Percentiles rank a stretch among this genome's conserved stretches.
phyloP scores from a whole-genome alignment of 1,140 invertebrate species.

The Dinothrombium tinctorium region DNA sequence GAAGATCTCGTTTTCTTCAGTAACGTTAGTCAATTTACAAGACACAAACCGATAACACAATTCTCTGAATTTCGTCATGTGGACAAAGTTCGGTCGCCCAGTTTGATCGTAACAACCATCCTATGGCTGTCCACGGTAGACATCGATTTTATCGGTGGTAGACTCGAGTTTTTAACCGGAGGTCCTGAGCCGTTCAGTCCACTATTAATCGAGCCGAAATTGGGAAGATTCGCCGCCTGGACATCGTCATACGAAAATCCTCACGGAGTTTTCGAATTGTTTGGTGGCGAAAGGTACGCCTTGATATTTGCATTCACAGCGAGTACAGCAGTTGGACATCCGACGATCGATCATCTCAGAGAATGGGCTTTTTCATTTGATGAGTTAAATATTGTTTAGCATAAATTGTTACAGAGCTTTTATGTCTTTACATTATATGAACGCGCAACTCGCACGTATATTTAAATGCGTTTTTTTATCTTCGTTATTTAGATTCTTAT shows the following conservation, averaged over 20 bases:
- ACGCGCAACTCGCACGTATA: no score
- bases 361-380: neutral
- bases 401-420: no score
- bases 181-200: conserved; percentile 3
- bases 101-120: neutral
- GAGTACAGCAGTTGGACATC: neutral
- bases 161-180: conserved; percentile 1
- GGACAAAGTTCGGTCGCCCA: conserved; percentile 5
- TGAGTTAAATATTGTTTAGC: neutral
- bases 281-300: conserved; percentile 1
- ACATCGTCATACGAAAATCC: conserved; percentile 3
- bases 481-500: no score
- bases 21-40: conserved; percentile 2
- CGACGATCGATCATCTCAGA: neutral
- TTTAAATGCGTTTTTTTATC: no score
- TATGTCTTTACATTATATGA: no score
- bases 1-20: neutral
- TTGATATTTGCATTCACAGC: conserved; percentile 3
- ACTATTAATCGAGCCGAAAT: conserved; percentile 1
- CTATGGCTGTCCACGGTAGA: conserved; percentile 1
- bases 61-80: conserved; percentile 1
- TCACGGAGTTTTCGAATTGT: neutral
- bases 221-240: conserved; percentile 2
- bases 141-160: conserved; percentile 1
- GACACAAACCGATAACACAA: neutral